A percentile compares a stretch with the other conserved stretches of the same genome.
These are phyloP conservation scores for Argyrosomus regius DNA, from an alignment of 2,797 vertebrate species.

Conservation along the genomic window DNA sequence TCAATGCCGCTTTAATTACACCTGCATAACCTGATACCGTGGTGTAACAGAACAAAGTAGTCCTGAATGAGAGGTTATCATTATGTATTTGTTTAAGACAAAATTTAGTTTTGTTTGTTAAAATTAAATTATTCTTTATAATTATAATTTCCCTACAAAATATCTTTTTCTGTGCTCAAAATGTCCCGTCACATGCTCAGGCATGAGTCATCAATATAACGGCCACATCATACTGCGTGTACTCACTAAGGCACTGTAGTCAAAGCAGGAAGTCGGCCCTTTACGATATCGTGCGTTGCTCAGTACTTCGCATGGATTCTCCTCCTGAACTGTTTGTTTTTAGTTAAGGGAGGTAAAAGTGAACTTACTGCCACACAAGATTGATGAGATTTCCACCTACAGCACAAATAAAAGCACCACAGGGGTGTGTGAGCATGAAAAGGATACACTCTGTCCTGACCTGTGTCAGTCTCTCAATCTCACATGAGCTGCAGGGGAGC, in stretches of 20 bases:
- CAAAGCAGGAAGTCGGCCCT: conserved; percentile 97
- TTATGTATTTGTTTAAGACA: neutral
- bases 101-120: neutral
- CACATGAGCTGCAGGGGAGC: conserved; percentile 96
- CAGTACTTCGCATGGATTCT: conserved; percentile 92
- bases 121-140: neutral
- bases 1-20: too few relatives aligned
- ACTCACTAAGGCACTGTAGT: conserved; percentile 95
- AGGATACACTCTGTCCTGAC: conserved; percentile 97
- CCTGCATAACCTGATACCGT: too few relatives aligned
- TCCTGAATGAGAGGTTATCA: neutral
- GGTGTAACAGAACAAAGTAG: too few relatives aligned
- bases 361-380: conserved; percentile 5
- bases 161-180: neutral
- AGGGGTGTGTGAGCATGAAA: conserved; percentile 8
- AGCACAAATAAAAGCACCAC: conserved; percentile 12
- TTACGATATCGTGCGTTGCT: conserved; percentile 94
- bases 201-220: neutral
- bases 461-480: conserved; percentile 93
- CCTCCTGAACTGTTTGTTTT: conserved; percentile 87
- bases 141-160: neutral
- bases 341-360: conserved; percentile 52
- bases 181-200: neutral
- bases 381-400: conserved; percentile 6
- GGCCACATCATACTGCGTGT: neutral